Percentiles rank a stretch among this genome's conserved stretches.
Conservation (phyloP, 2,888 invertebrate species). For the Phalangium opilio region DNA sequence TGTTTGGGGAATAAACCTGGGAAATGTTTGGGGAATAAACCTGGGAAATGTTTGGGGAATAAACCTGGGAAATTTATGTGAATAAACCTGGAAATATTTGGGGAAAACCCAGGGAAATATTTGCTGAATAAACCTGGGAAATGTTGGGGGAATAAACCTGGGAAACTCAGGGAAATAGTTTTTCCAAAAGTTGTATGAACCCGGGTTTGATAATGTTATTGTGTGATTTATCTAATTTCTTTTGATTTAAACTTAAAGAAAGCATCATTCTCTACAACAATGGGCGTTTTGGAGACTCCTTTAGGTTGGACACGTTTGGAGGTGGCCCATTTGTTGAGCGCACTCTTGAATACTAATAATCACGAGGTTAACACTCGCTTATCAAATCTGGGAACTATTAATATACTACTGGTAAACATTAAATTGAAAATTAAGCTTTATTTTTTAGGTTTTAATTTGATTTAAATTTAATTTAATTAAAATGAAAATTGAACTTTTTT, state of each 20-base stretch:
- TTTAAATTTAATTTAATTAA: neutral
- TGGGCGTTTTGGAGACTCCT: constrained; percentile 53
- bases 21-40: no score
- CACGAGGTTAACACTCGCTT: constrained; percentile 52
- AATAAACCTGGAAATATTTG: no score
- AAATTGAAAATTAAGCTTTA: neutral
- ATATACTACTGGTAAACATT: constrained; percentile 39
- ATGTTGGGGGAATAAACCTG: no score
- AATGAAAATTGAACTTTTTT: neutral
- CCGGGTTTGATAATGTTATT: no score
- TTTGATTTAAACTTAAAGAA: constrained; percentile 26
- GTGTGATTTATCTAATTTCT: no score
- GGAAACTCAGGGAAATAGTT: no score
- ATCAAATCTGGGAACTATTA: constrained; percentile 39
- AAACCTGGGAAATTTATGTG: no score
- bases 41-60: no score
- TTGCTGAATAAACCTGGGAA: no score
- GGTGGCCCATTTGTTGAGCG: constrained; percentile 60
- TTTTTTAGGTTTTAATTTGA: neutral
- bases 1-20: no score
- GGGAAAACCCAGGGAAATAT: no score
- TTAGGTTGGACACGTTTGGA: constrained; percentile 65
- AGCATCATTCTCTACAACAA: constrained; percentile 49
- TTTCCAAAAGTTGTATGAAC: no score
- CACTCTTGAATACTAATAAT: constrained; percentile 55